phyloP scores from a whole-genome alignment of 2,113 vertebrate species.

The Amblyopsis rosae region DNA sequence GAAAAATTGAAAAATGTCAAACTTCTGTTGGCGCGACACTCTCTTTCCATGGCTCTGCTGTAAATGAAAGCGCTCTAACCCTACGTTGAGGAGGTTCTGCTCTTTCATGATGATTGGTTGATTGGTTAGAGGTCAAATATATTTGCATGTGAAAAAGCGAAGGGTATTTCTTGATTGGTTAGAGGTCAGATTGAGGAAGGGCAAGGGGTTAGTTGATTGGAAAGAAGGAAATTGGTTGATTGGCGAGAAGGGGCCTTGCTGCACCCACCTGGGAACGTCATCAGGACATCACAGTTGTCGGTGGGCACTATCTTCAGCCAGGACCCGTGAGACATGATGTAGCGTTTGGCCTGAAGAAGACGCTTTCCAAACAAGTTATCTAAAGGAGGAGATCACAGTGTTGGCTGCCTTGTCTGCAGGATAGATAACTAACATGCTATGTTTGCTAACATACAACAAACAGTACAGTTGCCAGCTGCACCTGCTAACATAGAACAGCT shows the following conservation, averaged over 20 bases:
- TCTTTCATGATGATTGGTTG: not conserved
- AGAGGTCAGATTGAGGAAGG: too few relatives aligned
- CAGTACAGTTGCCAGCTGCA: too few relatives aligned
- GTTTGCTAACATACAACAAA: too few relatives aligned
- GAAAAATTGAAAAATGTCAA: too few relatives aligned
- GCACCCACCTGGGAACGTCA: conserved; percentile 89
- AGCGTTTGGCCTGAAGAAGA: conserved; percentile 89
- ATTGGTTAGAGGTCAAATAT: not conserved
- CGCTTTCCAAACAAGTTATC: conserved; percentile 95
- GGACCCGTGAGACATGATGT: conserved; percentile 95
- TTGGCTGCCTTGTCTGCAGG: too few relatives aligned
- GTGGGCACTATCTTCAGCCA: conserved; percentile 98
- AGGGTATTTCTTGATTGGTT: not conserved
- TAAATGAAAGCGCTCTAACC: conserved; percentile 9
- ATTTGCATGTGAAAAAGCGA: not conserved
- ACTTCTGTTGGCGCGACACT: too few relatives aligned
- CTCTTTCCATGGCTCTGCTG: too few relatives aligned
- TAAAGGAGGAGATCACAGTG: conserved; percentile 48
- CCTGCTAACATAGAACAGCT: too few relatives aligned
- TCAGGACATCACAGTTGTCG: conserved; percentile 95
- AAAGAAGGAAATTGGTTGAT: not conserved
- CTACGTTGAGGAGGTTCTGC: not conserved
- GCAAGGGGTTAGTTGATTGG: not conserved
- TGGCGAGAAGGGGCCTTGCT: not conserved
- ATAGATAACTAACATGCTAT: too few relatives aligned